Evolutionary conservation across 2,888 invertebrate species (phyloP).

Genomic region (Teleogryllus oceanicus): DNA sequence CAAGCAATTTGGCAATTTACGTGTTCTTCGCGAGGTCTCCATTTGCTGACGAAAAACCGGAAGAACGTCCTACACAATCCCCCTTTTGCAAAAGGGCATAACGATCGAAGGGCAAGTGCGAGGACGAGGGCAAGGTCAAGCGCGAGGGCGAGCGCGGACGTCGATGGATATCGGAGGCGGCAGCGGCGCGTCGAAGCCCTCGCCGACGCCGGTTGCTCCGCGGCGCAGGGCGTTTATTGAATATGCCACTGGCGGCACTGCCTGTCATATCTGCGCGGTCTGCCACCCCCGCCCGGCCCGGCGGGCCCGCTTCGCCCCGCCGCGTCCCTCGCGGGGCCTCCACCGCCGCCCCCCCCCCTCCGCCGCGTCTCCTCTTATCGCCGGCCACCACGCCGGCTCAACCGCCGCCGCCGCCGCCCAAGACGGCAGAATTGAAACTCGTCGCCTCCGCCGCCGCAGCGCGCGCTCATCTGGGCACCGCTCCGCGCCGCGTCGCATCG

Average conservation of each 20-base stretch:
- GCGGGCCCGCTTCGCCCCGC: not conserved
- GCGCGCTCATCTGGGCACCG: no score
- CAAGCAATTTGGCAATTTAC: no score
- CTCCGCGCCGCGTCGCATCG: no score
- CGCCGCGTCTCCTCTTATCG: not conserved
- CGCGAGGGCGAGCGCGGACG: no score
- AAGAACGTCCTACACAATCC: no score
- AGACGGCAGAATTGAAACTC: conserved; percentile 3
- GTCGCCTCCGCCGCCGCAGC: not conserved
- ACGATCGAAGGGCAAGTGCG: no score
- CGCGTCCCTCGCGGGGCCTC: not conserved
- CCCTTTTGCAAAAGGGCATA: no score
- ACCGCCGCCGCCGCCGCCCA: not conserved
- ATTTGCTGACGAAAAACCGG: no score
- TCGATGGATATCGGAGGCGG: not conserved
- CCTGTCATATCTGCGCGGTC: conserved; percentile 2
- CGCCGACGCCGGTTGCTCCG: not conserved
- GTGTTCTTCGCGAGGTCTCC: no score
- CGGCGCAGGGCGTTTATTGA: not conserved
- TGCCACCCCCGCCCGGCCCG: not conserved
- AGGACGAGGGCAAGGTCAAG: no score
- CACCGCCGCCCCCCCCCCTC: not conserved
- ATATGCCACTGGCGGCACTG: not conserved
- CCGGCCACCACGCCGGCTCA: not conserved
- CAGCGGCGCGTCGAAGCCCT: not conserved